Base-by-base conservation (phyloP, 35 echinoderm and acorn worm species). In the Holothuria glaberrima region DNA sequence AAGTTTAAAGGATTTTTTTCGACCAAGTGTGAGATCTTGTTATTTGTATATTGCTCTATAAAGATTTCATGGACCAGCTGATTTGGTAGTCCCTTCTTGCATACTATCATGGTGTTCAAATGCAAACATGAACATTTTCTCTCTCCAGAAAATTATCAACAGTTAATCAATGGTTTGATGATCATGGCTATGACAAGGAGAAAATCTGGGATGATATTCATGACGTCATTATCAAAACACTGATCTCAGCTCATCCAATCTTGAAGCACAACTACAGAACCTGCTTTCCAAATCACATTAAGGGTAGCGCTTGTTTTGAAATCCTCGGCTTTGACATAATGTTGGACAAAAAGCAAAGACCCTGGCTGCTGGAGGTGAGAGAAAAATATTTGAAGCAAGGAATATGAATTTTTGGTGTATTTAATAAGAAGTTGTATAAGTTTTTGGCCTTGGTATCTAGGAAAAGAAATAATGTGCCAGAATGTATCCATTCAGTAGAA, bases 261-360 rank as follows among this genome's bases (percentile, higher is more conserved):
- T 89, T 99, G 61, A 99, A 95, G 57, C 97, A 99, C 71, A 99
- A 99, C 91, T 99, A 99, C 92, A 72, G 97, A 24, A 95, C 93
- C 22, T 99, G 97, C 54, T 99, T 99, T 71, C 91, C 93, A 0
- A 99, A 99, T 57, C 93, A 99, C 85, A 68, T 95, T 50, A 99
- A 99, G 67, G 97, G 93, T 65, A 99, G 97, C 71, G 94, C 87
- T 24, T 99, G 97, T 75, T 99, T 99, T 93, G 97, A 99, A 73
- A 94, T 99, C 67, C 89, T 99, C 0, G 97, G 97, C 20, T 99
- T 99, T 91, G 97, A 99, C 78, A 54, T 99, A 44, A 92, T 99
- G 97, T 79, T 99, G 35, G 97, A 99, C 58, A 92, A 86, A 68
- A 99, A 95, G 30, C 91, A 94, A 63, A 99, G 92, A 76, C 93